Conservation (phyloP, 2,888 invertebrate species). For the Stramonita haemastoma region DNA sequence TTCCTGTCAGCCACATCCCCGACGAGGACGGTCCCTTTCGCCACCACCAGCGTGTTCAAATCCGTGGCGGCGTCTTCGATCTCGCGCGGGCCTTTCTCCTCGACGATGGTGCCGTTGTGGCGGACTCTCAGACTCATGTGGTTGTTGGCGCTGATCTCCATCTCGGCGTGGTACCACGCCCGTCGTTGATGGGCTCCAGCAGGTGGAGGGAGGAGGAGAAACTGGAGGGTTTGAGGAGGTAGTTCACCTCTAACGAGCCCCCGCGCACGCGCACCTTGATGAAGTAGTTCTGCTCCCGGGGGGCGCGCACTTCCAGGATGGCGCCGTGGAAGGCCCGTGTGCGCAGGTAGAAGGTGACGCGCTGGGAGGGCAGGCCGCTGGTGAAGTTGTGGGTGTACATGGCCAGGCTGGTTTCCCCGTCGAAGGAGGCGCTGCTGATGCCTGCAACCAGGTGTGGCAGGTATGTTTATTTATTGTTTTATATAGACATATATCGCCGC, state of each 20-base stretch:
- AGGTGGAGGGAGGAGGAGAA: constrained; percentile 43
- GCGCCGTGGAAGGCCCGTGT: constrained; percentile 84
- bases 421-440: constrained; percentile 91
- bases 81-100: constrained; percentile 2
- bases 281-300: constrained; percentile 49
- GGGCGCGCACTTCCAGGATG: constrained; percentile 82
- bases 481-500: no score
- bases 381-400: constrained; percentile 80
- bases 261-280: constrained; percentile 58
- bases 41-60: constrained; percentile 37
- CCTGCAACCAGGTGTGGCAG: constrained; percentile 68
- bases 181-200: constrained; percentile 54
- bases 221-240: constrained; percentile 51
- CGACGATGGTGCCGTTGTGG: constrained; percentile 27
- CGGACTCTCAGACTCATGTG: constrained; percentile 30
- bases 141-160: constrained; percentile 42
- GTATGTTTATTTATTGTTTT: no score
- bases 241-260: constrained; percentile 56
- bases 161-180: constrained; percentile 56
- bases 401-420: constrained; percentile 85
- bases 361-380: constrained; percentile 81
- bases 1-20: constrained; percentile 33
- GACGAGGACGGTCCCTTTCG: constrained; percentile 43
- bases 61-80: constrained; percentile 22
- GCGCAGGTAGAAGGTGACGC: constrained; percentile 76